Evolutionary conservation across 2,113 vertebrate species (phyloP), one percentile per base, ranked within the genome.

Genomic region (Ochotona curzoniae): DNA sequence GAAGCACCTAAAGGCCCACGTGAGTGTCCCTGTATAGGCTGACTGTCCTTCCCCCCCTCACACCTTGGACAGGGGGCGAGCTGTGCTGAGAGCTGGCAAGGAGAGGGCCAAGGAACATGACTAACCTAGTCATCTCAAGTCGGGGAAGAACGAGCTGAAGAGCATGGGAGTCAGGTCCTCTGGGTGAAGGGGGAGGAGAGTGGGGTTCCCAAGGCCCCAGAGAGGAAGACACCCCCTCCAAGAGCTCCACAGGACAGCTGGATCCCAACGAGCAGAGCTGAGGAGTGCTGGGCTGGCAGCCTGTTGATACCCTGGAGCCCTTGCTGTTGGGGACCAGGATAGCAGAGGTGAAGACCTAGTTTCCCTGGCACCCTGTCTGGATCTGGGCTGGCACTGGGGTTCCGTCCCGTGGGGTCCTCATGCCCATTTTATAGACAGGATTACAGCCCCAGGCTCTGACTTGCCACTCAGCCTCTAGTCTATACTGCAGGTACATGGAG

Each of bases 401-500:
- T 32, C 11, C 28, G 23, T 85, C n/a, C 8, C 44, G 32, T 0
- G 0, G 28, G 15, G 15, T n/a, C 49, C 17, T 28, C 26, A 12
- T 2, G 12, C 71, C 35, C 35, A 8, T n/a, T 30, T 63, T 38
- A 70, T 35, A 67, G 12, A n/a, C 0, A 15, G 47, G 28, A 10
- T 47, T 14, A 0, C 14, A 17, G 11, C 38, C 79, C 69, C 21
- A 20, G 73, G 7, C 18, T 49, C 82, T 7, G 7, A 38, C 2
- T 28, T 32, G 18, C 69, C 54, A 17, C 3, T 6, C 10, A 86
- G 32, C 60, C 47, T 12, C 49, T 23, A 12, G n/a, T 25, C 51
- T 20, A 13, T 2, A 13, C 28, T 6, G 28, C 3, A 1, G 1
- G 1, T 5, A 11, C 26, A 17, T 17, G 12, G 3, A 67, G 17